phyloP scores from a whole-genome alignment of 2,113 vertebrate species.

The Eolophus roseicapilla region DNA sequence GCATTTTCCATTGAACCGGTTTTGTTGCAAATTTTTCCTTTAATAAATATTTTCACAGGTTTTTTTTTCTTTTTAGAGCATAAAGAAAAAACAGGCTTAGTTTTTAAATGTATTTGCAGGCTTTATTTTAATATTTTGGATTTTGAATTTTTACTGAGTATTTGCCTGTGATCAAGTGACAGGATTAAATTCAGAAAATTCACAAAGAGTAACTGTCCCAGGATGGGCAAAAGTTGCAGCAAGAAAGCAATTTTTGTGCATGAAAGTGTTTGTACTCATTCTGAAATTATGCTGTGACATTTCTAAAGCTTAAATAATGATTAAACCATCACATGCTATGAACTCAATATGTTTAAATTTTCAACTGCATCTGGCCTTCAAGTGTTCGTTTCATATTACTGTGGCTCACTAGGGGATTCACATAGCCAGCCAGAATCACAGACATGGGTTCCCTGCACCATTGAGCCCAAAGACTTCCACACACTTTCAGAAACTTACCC shows the following conservation, averaged over 20 bases:
- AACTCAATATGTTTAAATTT: conserved; percentile 55
- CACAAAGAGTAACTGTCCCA: neutral
- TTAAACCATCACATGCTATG: conserved; percentile 54
- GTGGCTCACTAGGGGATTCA: conserved; percentile 5
- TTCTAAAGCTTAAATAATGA: conserved; percentile 63
- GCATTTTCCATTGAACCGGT: neutral
- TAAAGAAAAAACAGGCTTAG: neutral
- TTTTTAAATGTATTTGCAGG: neutral
- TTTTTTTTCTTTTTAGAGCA: neutral
- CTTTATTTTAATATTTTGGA: neutral
- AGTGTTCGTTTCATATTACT: conserved; percentile 18
- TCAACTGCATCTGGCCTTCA: conserved; percentile 57
- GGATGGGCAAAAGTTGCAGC: conserved; percentile 4
- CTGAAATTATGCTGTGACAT: conserved; percentile 63
- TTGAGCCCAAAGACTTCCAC: neutral
- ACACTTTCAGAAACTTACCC: neutral
- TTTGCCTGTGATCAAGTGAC: neutral
- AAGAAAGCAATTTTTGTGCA: conserved; percentile 26
- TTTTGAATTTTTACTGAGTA: conserved; percentile 5
- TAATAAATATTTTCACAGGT: neutral
- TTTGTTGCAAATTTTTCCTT: neutral
- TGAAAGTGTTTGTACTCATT: conserved; percentile 23
- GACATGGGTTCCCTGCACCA: neutral
- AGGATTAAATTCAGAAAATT: conserved; percentile 10
- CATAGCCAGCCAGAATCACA: neutral